phyloP scores from a whole-genome alignment of 2,888 invertebrate species.

The Tipula unca region DNA sequence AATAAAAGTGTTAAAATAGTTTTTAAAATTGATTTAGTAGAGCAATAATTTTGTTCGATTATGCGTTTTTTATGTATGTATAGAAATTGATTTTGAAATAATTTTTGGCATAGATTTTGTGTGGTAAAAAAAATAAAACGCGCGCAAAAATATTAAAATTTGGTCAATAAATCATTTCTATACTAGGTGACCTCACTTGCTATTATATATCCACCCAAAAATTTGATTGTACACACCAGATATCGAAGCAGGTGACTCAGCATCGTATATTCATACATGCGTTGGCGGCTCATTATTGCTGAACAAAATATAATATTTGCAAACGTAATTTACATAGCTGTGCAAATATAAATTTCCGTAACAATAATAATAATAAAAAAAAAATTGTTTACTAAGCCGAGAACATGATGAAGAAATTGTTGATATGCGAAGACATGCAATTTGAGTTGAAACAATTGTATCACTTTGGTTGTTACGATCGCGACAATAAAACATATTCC shows the following conservation, averaged over 20 bases:
- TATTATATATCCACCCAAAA: not conserved
- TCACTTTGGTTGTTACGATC: not conserved
- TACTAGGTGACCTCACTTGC: not conserved
- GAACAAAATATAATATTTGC: not conserved
- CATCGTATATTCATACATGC: not conserved
- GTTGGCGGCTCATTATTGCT: not conserved
- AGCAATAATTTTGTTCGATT: not conserved
- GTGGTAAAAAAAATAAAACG: not conserved
- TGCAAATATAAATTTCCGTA: not conserved
- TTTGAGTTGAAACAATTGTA: not conserved
- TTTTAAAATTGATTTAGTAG: not conserved
- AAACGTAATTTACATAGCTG: slow-evolving; percentile 1
- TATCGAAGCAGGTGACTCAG: not conserved
- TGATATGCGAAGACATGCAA: not conserved
- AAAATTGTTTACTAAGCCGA: not conserved
- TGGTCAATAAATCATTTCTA: not conserved
- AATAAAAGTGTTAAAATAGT: slow-evolving; percentile 8
- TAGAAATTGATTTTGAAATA: not conserved
- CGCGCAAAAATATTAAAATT: not conserved
- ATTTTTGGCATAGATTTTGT: not conserved
- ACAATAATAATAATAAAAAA: not conserved
- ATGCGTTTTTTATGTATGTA: no score
- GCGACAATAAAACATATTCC: not conserved
- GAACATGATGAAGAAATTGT: slow-evolving; percentile 8
- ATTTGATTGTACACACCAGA: not conserved